Conservation (phyloP, 2,797 vertebrate genomes). For the Parauchenoglanis punctatus region DNA sequence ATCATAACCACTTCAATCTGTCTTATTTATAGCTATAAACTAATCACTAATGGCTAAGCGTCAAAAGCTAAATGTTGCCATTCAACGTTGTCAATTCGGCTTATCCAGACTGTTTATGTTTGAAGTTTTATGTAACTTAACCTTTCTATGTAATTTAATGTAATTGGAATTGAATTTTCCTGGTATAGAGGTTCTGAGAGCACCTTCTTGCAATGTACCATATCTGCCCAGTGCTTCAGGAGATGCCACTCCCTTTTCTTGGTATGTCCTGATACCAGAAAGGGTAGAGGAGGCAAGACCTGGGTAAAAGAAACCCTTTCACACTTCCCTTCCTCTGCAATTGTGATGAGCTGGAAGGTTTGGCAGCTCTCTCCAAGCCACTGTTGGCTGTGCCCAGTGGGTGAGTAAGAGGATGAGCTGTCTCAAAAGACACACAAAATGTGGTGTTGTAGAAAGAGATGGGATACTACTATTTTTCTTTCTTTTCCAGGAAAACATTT, state of each 20-base stretch:
- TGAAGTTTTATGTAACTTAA: neutral
- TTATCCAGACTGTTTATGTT: neutral
- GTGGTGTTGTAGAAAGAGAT: constrained; percentile 26
- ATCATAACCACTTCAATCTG: neutral
- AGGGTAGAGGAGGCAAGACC: neutral
- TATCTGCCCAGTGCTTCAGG: constrained; percentile 28
- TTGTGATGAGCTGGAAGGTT: constrained; percentile 24
- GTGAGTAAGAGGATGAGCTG: constrained; percentile 44
- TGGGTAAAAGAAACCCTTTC: constrained; percentile 15
- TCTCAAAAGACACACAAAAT: constrained; percentile 27
- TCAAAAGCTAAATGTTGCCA: neutral
- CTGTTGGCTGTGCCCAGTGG: constrained; percentile 28
- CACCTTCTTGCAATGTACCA: constrained; percentile 58
- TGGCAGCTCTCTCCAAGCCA: constrained; percentile 14
- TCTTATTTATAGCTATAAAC: neutral
- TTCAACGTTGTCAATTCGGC: neutral
- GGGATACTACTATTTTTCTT: constrained; percentile 20
- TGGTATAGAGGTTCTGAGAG: neutral
- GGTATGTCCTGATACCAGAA: constrained; percentile 1
- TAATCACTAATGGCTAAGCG: neutral
- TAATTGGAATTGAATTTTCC: neutral
- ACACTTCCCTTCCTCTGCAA: neutral
- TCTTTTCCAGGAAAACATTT: constrained; percentile 19
- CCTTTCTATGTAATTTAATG: neutral
- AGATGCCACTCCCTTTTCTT: constrained; percentile 15